Conservation (phyloP, 2,797 vertebrate species). For the Ara ararauna region DNA sequence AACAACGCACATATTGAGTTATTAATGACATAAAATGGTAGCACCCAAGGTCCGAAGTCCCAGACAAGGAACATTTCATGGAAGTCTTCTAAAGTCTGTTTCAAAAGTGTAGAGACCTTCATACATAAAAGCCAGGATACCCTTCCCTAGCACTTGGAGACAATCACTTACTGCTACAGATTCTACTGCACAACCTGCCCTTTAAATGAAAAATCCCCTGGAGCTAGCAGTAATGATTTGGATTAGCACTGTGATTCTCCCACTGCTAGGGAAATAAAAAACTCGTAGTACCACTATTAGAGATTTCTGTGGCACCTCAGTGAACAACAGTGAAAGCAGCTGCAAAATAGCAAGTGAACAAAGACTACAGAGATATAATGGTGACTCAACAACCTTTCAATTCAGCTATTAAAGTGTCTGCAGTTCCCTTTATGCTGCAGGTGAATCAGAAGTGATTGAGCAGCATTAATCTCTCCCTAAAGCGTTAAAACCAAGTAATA, state of each 20-base stretch:
- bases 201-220: constrained; percentile 7
- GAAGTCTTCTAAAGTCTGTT: neutral
- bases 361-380: constrained; percentile 14
- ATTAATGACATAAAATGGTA: neutral
- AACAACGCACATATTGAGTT: neutral
- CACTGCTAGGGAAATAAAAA: constrained; percentile 38
- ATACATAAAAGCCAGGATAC: neutral
- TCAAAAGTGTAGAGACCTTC: neutral
- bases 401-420: constrained; percentile 73
- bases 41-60: neutral
- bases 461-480: constrained; percentile 75
- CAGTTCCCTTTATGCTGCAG: constrained; percentile 66
- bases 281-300: neutral
- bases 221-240: neutral
- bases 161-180: neutral
- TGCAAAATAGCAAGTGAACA: constrained; percentile 53
- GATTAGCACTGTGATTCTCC: neutral
- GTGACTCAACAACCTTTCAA: constrained; percentile 57
- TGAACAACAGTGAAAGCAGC: constrained; percentile 42
- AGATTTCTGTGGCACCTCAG: constrained; percentile 10
- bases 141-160: neutral
- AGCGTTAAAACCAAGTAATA: constrained; percentile 70
- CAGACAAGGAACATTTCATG: neutral
- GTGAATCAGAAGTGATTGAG: constrained; percentile 76
- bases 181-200: neutral